Percentiles rank a stretch among this genome's conserved stretches.
These are phyloP conservation scores for Poecilia gillii DNA, from an alignment of 2,797 vertebrate genomes.

Conservation along the genomic window DNA sequence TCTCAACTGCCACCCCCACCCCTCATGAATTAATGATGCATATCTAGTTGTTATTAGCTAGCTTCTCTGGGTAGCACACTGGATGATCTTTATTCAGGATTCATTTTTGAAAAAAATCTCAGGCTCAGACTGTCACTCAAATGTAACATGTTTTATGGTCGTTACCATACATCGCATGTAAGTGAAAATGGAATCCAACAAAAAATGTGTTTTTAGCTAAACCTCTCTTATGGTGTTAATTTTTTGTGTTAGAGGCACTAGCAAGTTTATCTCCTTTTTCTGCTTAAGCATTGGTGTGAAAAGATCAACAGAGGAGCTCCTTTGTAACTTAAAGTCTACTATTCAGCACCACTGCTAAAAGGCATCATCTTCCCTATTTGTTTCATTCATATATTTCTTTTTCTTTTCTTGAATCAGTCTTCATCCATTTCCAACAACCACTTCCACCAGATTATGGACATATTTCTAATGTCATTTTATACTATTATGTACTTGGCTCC, in stretches of 20 bases:
- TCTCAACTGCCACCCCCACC: constrained; percentile 69
- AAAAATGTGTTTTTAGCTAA: not conserved
- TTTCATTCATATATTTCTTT: constrained; percentile 1
- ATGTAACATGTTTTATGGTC: not conserved
- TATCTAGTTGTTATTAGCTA: constrained; percentile 75
- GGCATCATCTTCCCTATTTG: not conserved
- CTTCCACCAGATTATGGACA: not conserved
- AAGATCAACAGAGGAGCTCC: not conserved
- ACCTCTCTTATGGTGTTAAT: not conserved
- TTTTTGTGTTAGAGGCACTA: not conserved
- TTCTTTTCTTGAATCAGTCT: not conserved
- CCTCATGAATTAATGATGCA: constrained; percentile 81
- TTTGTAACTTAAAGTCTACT: not conserved
- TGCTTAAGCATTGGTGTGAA: not conserved
- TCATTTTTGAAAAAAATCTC: constrained; percentile 38
- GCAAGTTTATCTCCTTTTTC: constrained; percentile 1
- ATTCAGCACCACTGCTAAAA: constrained; percentile 5
- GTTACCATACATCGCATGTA: constrained; percentile 2
- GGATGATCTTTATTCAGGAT: constrained; percentile 70
- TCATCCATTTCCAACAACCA: not conserved
- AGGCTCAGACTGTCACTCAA: constrained; percentile 26
- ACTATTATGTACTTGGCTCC: not conserved
- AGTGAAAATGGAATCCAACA: constrained; percentile 4
- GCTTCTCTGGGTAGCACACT: constrained; percentile 65
- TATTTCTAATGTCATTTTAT: not conserved